Evolutionary conservation across 2,888 invertebrate species (phyloP).

Genomic region (Cheilosia pagana): DNA sequence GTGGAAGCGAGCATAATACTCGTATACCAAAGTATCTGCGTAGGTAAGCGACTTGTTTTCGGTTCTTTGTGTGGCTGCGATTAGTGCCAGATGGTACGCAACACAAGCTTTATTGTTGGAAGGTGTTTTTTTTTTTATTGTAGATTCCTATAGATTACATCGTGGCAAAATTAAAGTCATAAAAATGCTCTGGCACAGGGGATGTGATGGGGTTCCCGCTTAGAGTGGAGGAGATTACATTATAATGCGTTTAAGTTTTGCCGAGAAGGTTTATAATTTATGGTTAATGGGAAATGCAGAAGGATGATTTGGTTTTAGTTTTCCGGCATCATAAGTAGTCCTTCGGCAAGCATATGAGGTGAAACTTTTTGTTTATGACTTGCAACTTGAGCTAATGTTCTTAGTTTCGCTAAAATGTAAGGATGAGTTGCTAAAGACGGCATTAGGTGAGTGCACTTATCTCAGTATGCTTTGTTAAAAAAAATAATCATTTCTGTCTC

Average conservation of each 20-base stretch:
- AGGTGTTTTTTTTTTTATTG: constrained; percentile 30
- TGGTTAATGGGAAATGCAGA: constrained; percentile 5
- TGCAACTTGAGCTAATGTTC: neutral
- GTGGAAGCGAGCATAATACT: constrained; percentile 52
- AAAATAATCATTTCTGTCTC: too few species aligned
- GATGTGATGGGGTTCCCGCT: constrained; percentile 2
- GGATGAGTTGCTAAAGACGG: neutral
- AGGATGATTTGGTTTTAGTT: constrained; percentile 29
- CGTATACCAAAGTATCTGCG: constrained; percentile 52
- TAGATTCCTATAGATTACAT: constrained; percentile 64
- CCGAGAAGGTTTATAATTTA: constrained; percentile 34
- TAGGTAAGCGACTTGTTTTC: constrained; percentile 65
- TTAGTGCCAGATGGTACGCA: constrained; percentile 74
- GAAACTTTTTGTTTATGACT: constrained; percentile 6
- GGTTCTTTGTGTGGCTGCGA: constrained; percentile 66
- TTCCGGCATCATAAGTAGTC: neutral
- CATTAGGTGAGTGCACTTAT: neutral
- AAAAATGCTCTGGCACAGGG: constrained; percentile 49
- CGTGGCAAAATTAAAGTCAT: constrained; percentile 73
- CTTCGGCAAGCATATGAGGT: constrained; percentile 14
- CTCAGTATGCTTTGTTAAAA: too few species aligned
- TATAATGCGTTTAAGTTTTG: constrained; percentile 63
- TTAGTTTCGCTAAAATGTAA: neutral
- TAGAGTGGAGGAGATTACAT: constrained; percentile 41
- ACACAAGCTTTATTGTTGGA: constrained; percentile 57